Conservation (phyloP, 2,888 invertebrate species). For the Ormyrus rosae region DNA sequence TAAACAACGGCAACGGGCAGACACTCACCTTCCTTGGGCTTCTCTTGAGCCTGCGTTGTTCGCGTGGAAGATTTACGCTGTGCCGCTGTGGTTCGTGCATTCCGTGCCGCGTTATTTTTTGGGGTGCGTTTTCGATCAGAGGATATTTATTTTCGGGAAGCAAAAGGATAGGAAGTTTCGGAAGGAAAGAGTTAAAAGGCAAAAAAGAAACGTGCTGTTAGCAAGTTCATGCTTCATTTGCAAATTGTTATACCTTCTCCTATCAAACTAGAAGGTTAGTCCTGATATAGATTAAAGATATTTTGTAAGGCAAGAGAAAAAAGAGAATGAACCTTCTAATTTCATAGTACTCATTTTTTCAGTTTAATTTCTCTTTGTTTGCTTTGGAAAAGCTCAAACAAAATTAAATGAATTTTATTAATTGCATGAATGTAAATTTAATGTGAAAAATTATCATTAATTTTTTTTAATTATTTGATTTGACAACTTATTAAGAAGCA, state of each 20-base stretch:
- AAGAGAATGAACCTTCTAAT: constrained; percentile 56
- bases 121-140: constrained; percentile 43
- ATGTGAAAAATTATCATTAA: constrained; percentile 8
- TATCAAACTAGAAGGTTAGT: constrained; percentile 61
- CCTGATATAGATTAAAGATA: constrained; percentile 14
- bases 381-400: constrained; percentile 5
- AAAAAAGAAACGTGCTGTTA: constrained; percentile 75
- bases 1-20: constrained; percentile 59
- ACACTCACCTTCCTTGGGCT: constrained; percentile 75
- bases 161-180: constrained; percentile 52
- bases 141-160: constrained; percentile 46
- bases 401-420: constrained; percentile 12
- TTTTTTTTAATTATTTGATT: constrained; percentile 17
- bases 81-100: constrained; percentile 74
- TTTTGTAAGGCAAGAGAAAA: constrained; percentile 31
- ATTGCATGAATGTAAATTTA: constrained; percentile 45
- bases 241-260: constrained; percentile 51
- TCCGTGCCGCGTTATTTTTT: constrained; percentile 72
- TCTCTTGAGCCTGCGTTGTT: constrained; percentile 73
- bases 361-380: constrained; percentile 16
- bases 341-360: constrained; percentile 47
- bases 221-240: constrained; percentile 70
- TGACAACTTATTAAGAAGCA: constrained; percentile 36
- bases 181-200: constrained; percentile 61
- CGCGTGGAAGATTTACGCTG: constrained; percentile 74